Evolutionary conservation across 2,113 vertebrate species (phyloP).

Genomic region (Poeciliopsis prolifica): DNA sequence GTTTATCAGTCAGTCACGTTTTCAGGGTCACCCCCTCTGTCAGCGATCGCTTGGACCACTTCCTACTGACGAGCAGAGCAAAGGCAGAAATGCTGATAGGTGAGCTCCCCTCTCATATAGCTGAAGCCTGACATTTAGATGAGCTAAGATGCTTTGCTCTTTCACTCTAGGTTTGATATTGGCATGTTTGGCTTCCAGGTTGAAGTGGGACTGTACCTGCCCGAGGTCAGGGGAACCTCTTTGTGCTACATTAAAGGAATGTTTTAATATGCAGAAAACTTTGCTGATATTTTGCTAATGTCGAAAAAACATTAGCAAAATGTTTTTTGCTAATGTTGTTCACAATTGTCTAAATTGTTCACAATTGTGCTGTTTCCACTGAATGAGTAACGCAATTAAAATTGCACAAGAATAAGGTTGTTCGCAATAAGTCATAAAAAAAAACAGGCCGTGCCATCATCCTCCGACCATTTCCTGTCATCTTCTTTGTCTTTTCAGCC

Average conservation of each 20-base stretch:
- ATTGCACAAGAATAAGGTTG: no score
- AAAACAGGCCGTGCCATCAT: no score
- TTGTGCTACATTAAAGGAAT: neutral
- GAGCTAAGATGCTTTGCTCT: neutral
- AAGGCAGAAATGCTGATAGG: slow-evolving; percentile 27
- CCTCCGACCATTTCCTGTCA: no score
- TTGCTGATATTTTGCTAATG: no score
- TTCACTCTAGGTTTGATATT: slow-evolving; percentile 29
- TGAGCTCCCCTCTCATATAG: slow-evolving; percentile 56
- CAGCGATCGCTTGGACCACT: slow-evolving; percentile 56
- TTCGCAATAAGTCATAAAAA: no score
- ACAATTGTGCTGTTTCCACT: no score
- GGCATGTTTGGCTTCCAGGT: slow-evolving; percentile 19
- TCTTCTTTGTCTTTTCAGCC: no score
- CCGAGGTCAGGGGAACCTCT: neutral
- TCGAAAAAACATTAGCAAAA: no score
- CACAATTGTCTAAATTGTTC: no score
- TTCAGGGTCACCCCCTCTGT: slow-evolving; percentile 36
- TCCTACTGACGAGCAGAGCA: slow-evolving; percentile 57
- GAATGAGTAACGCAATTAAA: no score
- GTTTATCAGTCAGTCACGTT: slow-evolving; percentile 30
- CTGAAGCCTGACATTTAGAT: slow-evolving; percentile 35
- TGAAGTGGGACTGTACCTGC: neutral
- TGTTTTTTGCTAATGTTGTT: no score
- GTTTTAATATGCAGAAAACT: no score